Percentiles rank a stretch among this genome's conserved stretches.
Evolutionary conservation across 2,113 vertebrate species (phyloP).

Genomic region (Argyrosomus japonicus): DNA sequence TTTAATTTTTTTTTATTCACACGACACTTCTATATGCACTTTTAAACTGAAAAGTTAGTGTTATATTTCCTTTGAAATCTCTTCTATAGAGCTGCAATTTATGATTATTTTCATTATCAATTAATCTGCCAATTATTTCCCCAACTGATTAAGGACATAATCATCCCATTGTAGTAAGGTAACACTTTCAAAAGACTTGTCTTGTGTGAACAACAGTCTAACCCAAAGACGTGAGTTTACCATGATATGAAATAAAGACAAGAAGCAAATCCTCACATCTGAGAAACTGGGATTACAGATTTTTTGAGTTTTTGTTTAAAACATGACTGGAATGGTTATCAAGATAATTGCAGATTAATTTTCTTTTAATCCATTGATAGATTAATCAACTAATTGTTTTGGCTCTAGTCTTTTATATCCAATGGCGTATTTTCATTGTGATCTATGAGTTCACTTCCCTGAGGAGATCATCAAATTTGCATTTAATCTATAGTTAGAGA

Average conservation of each 20-base stretch:
- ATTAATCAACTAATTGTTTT: not conserved
- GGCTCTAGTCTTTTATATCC: not conserved
- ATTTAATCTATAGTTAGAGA: not conserved
- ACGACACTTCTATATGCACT: not conserved
- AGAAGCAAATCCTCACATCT: not conserved
- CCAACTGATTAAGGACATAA: not conserved
- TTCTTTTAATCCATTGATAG: not conserved
- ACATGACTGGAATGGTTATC: not conserved
- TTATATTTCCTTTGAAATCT: not conserved
- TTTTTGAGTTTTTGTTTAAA: not conserved
- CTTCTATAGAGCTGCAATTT: too few species aligned
- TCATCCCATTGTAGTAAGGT: too few species aligned
- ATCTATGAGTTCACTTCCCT: not conserved
- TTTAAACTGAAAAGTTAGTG: not conserved
- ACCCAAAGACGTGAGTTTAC: not conserved
- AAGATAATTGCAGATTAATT: not conserved
- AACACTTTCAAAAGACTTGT: too few species aligned
- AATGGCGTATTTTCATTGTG: not conserved
- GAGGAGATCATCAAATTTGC: slow-evolving; percentile 11
- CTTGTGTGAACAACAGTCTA: too few species aligned
- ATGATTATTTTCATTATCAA: too few species aligned
- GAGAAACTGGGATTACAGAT: not conserved
- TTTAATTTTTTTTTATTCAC: too few species aligned
- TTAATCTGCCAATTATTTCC: too few species aligned
- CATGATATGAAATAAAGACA: not conserved